These are phyloP conservation scores for Onychorhynchus coronatus DNA, from an alignment of 2,113 vertebrate genomes.

Conservation along the genomic window DNA sequence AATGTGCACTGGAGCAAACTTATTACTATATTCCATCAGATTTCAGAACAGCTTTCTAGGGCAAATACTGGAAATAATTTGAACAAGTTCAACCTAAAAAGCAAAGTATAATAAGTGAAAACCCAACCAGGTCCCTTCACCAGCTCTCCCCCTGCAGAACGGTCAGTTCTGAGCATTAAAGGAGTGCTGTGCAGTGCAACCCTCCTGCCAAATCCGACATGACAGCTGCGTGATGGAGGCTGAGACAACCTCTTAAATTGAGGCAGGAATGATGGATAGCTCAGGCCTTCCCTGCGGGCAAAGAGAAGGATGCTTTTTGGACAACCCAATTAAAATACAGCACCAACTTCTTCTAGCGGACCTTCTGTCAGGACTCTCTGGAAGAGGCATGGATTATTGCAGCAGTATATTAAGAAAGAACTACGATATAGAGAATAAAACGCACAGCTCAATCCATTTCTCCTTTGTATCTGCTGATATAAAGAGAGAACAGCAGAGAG, in stretches of 20 bases:
- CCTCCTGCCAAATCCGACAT: background rate
- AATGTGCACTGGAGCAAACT: background rate
- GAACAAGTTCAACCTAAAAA: slow-evolving; percentile 5
- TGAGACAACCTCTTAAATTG: slow-evolving; percentile 27
- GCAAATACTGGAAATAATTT: slow-evolving; percentile 8
- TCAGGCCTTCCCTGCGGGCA: slow-evolving; percentile 45
- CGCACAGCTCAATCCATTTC: background rate
- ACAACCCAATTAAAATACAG: slow-evolving; percentile 41
- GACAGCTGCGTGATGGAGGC: background rate
- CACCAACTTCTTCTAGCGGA: background rate
- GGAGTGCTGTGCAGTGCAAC: background rate
- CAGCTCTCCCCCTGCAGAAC: background rate
- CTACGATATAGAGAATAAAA: background rate
- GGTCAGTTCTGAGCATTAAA: slow-evolving; percentile 30
- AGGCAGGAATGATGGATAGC: slow-evolving; percentile 9
- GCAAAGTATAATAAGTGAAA: background rate
- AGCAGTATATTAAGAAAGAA: background rate
- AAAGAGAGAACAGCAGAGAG: background rate
- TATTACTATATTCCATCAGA: background rate
- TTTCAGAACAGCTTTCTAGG: slow-evolving; percentile 14
- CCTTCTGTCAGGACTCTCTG: background rate
- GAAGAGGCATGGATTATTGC: background rate
- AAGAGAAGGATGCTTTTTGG: slow-evolving; percentile 24
- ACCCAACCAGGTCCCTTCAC: background rate
- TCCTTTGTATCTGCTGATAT: background rate